Base-by-base conservation (phyloP, 2,888 invertebrate species). In the Cotesia congregata region DNA sequence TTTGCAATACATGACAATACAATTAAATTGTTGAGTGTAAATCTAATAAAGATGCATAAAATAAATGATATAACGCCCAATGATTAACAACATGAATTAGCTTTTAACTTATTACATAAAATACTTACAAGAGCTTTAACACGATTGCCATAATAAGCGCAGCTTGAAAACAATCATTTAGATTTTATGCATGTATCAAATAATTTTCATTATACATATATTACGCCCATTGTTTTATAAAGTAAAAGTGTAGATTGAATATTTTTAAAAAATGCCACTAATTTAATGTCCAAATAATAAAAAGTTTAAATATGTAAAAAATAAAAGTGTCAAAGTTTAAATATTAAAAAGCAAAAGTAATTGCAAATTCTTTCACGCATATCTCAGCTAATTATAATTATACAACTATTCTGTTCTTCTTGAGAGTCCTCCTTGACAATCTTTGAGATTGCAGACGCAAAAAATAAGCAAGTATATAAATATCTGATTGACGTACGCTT, bases 161-260 rank as follows among this genome's bases (percentile, higher is more conserved):
- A 86, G 88, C 88, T 88, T 88, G 88, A 82, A 88, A 88, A 84
- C 73, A 75, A 73, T 78, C 20, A 73, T 69, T 67, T 67, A 75
- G 69, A 72, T 74, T 77, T 77, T 71, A 77, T 75, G 75, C 65
- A 75, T 75, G 59, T 30, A n/a, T 6, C 38, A 30, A n/a, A 60
- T 59, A 60, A 60, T 74, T 59, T 68, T 74, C 7, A n/a, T 72
- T 74, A 68, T 7, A 62, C 7, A 50, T 64, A 30, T 30, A 30
- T 30, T 30, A 2, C 30, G 30, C 3, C 30, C 30, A 30, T 30
- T 30, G 30, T 30, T 30, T 30, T 30, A 30, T 30, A 30, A 30
- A 30, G 30, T 30, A 4, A 3, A 30, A 30, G 30, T 30, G 30
- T 30, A 4, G 30, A 30, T 30, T 30, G 3, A 30, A 30, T 30